phyloP scores from a whole-genome alignment of 2,888 invertebrate species.

The Chalcis sispes region DNA sequence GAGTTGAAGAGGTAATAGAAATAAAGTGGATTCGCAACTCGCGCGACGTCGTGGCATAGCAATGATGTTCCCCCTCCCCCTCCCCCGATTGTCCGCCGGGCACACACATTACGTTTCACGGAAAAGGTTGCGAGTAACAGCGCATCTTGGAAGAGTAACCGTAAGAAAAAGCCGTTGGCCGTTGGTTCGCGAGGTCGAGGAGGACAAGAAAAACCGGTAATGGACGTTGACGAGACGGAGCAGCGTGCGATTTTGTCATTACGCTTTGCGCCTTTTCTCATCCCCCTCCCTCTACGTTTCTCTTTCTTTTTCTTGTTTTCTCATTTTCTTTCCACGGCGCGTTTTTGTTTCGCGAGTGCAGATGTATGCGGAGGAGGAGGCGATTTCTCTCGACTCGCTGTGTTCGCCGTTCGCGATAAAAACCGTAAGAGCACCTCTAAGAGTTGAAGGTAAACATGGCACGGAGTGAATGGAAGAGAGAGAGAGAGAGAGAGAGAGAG shows the following conservation, averaged over 20 bases:
- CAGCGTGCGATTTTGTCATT: conserved; percentile 55
- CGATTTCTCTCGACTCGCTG: not conserved
- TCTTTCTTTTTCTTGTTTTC: conserved; percentile 12
- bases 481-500: not conserved
- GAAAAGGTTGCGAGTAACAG: conserved; percentile 5
- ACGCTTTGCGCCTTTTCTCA: not conserved
- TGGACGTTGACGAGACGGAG: conserved; percentile 29
- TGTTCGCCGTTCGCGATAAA: conserved; percentile 36
- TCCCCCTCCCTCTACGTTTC: not conserved
- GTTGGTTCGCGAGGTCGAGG: conserved; percentile 1
- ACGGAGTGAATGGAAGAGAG: conserved; percentile 3
- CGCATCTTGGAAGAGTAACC: too few species aligned
- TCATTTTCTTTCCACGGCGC: too few species aligned
- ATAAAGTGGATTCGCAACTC: too few species aligned
- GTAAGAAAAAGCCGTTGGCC: conserved; percentile 38
- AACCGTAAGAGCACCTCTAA: conserved; percentile 34
- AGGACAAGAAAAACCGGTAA: conserved; percentile 55
- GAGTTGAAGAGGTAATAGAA: too few species aligned
- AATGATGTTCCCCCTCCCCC: conserved; percentile 13
- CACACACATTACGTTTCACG: not conserved
- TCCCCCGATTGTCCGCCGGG: not conserved
- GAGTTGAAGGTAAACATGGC: conserved; percentile 48
- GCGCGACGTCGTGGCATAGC: conserved; percentile 33
- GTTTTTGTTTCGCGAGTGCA: too few species aligned
- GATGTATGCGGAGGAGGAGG: not conserved